These are phyloP conservation scores for Bilobella aurantiaca DNA, from an alignment of 1,140 invertebrate species.

Conservation along the genomic window DNA sequence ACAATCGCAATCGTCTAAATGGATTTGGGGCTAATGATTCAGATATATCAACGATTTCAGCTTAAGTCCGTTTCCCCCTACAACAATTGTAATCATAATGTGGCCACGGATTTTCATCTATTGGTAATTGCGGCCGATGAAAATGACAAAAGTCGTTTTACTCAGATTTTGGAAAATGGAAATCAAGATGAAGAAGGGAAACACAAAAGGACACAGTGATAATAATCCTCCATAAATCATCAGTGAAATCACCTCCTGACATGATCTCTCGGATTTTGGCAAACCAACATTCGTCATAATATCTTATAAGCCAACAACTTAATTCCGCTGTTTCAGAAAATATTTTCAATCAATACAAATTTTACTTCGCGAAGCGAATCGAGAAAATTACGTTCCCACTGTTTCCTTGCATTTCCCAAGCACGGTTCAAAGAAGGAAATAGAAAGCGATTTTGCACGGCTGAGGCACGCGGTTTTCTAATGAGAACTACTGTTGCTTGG, in stretches of 20 bases:
- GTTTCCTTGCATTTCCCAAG: background rate
- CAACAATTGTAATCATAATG: background rate
- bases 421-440: background rate
- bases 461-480: background rate
- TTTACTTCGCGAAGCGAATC: background rate
- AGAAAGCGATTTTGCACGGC: background rate
- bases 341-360: background rate
- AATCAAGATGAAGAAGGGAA: background rate
- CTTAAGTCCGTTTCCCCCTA: background rate
- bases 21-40: background rate
- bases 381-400: background rate
- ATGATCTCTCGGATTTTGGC: background rate
- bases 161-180: background rate
- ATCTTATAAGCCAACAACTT: too few species aligned
- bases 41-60: background rate
- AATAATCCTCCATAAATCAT: background rate
- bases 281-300: background rate
- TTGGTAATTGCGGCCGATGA: background rate
- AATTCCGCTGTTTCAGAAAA: too few species aligned
- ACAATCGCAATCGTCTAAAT: background rate
- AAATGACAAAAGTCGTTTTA: too few species aligned
- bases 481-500: too few species aligned
- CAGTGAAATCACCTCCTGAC: background rate
- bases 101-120: background rate
- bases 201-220: background rate